Base-by-base conservation (phyloP, 1,140 invertebrate species). In the Heliconius hewitsoni region DNA sequence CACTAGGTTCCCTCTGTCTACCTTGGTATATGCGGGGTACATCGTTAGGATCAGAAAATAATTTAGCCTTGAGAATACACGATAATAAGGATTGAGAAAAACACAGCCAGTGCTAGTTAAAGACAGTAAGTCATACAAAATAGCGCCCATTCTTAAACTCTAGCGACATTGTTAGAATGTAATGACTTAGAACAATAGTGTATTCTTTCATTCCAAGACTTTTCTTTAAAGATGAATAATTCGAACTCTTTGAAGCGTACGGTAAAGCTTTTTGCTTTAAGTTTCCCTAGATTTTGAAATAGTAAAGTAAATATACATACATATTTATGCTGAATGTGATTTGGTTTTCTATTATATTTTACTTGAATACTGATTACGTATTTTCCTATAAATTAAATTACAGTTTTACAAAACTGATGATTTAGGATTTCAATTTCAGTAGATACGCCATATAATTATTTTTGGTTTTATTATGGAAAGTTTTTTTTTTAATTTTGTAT, bases 111-210 rank as follows among this genome's bases (percentile, higher is more conserved):
- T 66, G 27, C 60, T 66, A 66, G 27, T 30, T 66, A 66, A 30
- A 66, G 60, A 66, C 60, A 30, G 55, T 27, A 60, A 60, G 60
- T 66, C 60, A 30, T 66, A 66, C 60, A 30, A 66, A 66, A 66
- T 27, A 66, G 13, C 60, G 23, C 60, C 4, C 27, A 66, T 66
- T 66, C 27, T 66, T 66, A 66, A 66, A 66, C 60, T 66, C 30
- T 66, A 66, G 60, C 23, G 60, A 66, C 60, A 66, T 66, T 66
- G 60, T 66, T 66, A 27, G 60, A 66, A 66, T 66, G 60, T 66
- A 66, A 66, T 66, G 60, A 66, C 60, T 57, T 66, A 66, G 60
- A 66, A 66, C 60, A 66, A 66, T 66, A 66, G 60, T 66, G 60
- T 66, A 66, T 66, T 66, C 60, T 66, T 66, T 66, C 60, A 16